A percentile compares a stretch with the other conserved stretches of the same genome.
Evolutionary conservation across 2,113 vertebrate species (phyloP).

Genomic region (Scomber japonicus): DNA sequence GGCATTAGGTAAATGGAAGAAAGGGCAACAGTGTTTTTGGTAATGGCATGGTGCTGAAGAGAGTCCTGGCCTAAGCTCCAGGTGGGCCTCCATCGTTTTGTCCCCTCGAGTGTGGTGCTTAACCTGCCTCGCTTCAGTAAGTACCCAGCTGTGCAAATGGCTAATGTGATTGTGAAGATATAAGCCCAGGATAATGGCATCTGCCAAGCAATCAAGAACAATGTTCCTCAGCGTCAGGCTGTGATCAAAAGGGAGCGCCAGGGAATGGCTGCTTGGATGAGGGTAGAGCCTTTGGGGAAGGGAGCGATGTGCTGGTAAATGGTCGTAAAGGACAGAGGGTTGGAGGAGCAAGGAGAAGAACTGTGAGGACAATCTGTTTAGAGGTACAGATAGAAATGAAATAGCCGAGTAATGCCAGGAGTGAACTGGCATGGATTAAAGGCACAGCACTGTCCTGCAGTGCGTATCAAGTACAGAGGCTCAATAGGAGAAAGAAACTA

Average conservation of each 20-base stretch:
- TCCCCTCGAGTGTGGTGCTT: slow-evolving; percentile 75
- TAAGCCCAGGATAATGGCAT: slow-evolving; percentile 81
- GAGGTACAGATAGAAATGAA: slow-evolving; percentile 30
- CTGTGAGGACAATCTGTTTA: slow-evolving; percentile 57
- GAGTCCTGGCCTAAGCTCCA: slow-evolving; percentile 64
- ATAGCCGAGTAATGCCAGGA: slow-evolving; percentile 20
- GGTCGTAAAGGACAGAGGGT: slow-evolving; percentile 58
- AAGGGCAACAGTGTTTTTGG: slow-evolving; percentile 57
- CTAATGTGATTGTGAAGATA: slow-evolving; percentile 83
- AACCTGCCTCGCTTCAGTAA: slow-evolving; percentile 79
- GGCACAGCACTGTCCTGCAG: not conserved
- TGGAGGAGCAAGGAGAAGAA: slow-evolving; percentile 36
- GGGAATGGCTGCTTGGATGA: slow-evolving; percentile 57
- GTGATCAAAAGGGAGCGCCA: slow-evolving; percentile 66
- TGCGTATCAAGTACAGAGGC: no score
- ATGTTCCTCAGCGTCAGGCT: slow-evolving; percentile 69
- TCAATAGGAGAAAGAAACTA: not conserved
- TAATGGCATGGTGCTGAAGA: slow-evolving; percentile 57
- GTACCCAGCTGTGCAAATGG: slow-evolving; percentile 80
- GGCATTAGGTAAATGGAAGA: slow-evolving; percentile 56
- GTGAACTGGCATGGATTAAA: slow-evolving; percentile 31
- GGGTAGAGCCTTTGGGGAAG: slow-evolving; percentile 53
- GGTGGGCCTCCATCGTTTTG: slow-evolving; percentile 73
- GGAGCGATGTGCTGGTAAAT: slow-evolving; percentile 57
- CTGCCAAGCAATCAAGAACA: slow-evolving; percentile 81